A percentile compares a stretch with the other conserved stretches of the same genome.
Evolutionary conservation across 2,113 vertebrate genomes (phyloP).

Genomic region (Dissostichus mawsoni): DNA sequence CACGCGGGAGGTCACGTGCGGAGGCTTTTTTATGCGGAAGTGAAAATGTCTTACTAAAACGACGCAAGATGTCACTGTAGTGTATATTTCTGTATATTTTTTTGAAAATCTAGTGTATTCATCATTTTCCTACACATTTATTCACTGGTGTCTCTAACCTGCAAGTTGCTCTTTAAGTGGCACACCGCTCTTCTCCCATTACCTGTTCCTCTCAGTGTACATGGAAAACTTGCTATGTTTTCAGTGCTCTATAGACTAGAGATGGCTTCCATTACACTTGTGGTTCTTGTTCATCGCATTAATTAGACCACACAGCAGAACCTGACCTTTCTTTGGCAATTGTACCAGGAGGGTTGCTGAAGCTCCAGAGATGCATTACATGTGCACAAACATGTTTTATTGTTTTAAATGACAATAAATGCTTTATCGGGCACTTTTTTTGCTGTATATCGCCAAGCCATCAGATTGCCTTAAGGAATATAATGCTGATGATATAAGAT

Average conservation of each 20-base stretch:
- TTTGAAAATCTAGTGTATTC: too few species aligned
- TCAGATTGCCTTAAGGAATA: constrained; percentile 1
- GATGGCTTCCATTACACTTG: constrained; percentile 61
- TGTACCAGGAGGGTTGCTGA: constrained; percentile 1
- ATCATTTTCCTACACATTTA: too few species aligned
- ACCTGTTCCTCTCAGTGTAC: constrained; percentile 49
- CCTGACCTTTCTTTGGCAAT: constrained; percentile 14
- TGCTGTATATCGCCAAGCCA: neutral
- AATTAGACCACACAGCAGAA: constrained; percentile 52
- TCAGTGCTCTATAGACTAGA: constrained; percentile 35
- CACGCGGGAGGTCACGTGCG: too few species aligned
- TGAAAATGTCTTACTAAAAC: too few species aligned
- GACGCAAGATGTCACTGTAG: too few species aligned
- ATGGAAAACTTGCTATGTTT: constrained; percentile 62
- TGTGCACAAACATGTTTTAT: neutral
- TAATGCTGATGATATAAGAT: neutral
- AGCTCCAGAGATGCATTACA: neutral
- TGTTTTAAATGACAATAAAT: neutral
- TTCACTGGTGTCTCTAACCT: too few species aligned
- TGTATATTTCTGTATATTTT: too few species aligned
- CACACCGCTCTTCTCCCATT: constrained; percentile 60
- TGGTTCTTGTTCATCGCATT: constrained; percentile 37
- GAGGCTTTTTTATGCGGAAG: too few species aligned
- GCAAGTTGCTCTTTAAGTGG: too few species aligned
- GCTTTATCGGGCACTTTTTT: constrained; percentile 2